Evolutionary conservation across 2,888 invertebrate species (phyloP), one percentile per base, ranked within the genome.

Genomic region (Scrobipalpa costella): DNA sequence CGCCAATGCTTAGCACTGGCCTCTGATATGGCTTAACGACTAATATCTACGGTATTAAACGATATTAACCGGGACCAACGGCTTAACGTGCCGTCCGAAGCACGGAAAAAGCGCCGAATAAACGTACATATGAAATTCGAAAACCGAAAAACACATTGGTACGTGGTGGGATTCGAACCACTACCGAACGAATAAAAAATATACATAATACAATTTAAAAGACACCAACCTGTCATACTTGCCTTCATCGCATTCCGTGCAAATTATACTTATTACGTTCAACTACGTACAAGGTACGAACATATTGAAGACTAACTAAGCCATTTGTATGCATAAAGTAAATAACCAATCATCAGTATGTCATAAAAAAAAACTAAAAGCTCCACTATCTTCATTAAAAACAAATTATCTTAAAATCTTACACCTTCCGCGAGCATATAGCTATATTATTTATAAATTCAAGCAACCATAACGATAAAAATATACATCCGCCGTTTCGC

Each of bases 401-500:
- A 73, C 70, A 74, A 73, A 74, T 78, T 75, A 77, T 72, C 68
- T 71, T 77, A 73, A 78, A 79, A 75, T 76, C 73, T 55, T 55
- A 55, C 55, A 83, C 81, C 78, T 85, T 80, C 75, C 73, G 71
- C 69, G 75, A 76, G 73, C 55, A 34, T 34, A 49, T 27, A 34
- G 15, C 17, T 55, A 52, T 80, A 81, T 83, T 81, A 85, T 84
- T 82, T 83, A 79, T 83, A 84, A 81, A 84, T 80, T 84, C 75
- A 68, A 75, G 75, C 77, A 67, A 69, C 76, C 71, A 69, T 79
- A 75, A 74, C 72, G 77, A 82, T 84, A 84, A 86, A 88, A 85
- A 86, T 84, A 83, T 82, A 76, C 80, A 82, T 84, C 82, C 79
- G 73, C 74, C 68, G 76, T 75, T 82, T 84, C 79, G 72, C 84